These are phyloP conservation scores for Neotoma lepida DNA, from an alignment of 2,113 vertebrate species.

Conservation along the genomic window DNA sequence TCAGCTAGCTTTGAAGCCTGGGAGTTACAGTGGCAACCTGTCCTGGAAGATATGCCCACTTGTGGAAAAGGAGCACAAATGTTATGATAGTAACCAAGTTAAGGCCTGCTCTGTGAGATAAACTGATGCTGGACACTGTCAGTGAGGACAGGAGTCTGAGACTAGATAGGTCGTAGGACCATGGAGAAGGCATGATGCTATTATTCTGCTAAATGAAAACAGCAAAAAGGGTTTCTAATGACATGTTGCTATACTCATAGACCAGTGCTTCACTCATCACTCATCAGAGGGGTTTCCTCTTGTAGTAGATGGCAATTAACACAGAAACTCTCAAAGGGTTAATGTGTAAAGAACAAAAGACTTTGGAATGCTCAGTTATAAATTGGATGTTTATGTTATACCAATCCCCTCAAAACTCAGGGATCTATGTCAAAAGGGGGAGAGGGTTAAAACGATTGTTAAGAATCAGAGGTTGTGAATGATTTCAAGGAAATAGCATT, in stretches of 20 bases:
- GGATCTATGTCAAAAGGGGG: not conserved
- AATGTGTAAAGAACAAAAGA: not conserved
- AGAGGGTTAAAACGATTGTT: not conserved
- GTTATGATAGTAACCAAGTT: not conserved
- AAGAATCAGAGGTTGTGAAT: not conserved
- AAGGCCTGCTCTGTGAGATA: not conserved
- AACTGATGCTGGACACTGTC: not conserved
- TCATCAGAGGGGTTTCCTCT: not conserved
- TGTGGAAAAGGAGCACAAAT: not conserved
- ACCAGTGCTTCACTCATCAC: not conserved
- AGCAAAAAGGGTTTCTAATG: not conserved
- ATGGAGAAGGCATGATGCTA: not conserved
- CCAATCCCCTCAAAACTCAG: not conserved
- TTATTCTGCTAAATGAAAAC: not conserved
- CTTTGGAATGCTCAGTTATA: not conserved
- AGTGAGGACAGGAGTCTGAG: too few relatives aligned
- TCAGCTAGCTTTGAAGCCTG: not conserved
- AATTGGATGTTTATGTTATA: not conserved
- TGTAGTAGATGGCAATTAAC: not conserved
- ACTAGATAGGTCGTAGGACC: not conserved
- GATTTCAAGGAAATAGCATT: not conserved
- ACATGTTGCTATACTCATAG: not conserved
- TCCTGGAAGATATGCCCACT: not conserved
- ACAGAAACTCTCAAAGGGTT: not conserved
- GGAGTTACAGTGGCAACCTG: not conserved